A percentile compares a stretch with the other conserved stretches of the same genome.
Conservation (phyloP, 2,113 vertebrate species). For the Vidua macroura region DNA sequence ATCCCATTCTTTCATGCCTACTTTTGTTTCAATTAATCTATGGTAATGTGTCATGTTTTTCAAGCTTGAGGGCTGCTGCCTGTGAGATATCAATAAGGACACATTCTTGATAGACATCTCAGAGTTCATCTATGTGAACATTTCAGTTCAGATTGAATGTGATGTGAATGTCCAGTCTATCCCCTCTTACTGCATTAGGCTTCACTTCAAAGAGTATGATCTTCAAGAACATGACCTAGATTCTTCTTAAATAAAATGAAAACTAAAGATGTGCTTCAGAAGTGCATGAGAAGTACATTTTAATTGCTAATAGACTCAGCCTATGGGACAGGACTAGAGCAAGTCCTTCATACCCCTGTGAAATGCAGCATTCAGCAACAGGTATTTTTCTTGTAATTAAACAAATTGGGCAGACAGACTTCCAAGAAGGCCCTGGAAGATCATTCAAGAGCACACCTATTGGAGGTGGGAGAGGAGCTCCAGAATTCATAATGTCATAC, state of each 20-base stretch:
- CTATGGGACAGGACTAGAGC: neutral
- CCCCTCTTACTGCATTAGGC: neutral
- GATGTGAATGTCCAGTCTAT: neutral
- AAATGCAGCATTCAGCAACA: neutral
- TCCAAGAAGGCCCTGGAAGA: neutral
- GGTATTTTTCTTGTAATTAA: neutral
- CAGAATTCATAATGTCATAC: neutral
- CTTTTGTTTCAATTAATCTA: neutral
- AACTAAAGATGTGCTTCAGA: neutral
- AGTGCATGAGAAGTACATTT: neutral
- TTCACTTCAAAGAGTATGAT: neutral
- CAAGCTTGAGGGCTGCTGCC: neutral
- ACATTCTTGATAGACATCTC: neutral
- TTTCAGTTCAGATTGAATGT: neutral
- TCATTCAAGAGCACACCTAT: rapidly evolving
- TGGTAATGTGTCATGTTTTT: neutral
- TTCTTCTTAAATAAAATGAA: neutral
- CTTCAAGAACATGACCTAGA: neutral
- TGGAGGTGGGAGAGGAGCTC: neutral
- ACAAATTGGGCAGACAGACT: neutral
- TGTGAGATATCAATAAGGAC: neutral
- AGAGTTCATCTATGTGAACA: neutral
- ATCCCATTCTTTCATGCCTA: neutral
- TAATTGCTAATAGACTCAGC: neutral
- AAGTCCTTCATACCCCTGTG: neutral